Evolutionary conservation across 2,888 invertebrate species (phyloP).

Genomic region (Coelopa pilipes): DNA sequence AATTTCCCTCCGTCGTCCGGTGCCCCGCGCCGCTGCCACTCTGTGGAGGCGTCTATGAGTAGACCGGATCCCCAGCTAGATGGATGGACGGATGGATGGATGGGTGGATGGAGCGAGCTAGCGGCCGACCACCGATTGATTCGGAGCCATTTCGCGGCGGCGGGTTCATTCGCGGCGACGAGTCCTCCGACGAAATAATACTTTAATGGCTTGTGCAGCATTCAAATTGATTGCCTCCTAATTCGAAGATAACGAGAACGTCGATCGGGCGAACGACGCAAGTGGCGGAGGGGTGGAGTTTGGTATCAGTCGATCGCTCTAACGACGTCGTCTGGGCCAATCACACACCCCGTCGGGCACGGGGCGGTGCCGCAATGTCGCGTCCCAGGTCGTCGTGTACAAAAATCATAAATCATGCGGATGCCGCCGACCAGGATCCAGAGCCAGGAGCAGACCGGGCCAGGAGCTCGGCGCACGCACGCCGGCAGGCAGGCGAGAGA

Average conservation of each 20-base stretch:
- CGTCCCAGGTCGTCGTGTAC: constrained; percentile 34
- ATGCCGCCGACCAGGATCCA: background rate
- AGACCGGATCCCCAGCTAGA: too few species aligned
- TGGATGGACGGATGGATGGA: too few species aligned
- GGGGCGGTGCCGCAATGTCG: background rate
- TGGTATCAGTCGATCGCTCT: constrained; percentile 34
- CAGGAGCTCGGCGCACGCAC: constrained; percentile 2
- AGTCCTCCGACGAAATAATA: background rate
- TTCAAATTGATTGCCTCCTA: constrained; percentile 33
- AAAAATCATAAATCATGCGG: constrained; percentile 43
- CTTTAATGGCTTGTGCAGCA: constrained; percentile 6
- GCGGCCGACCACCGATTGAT: too few species aligned
- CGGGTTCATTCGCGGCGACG: too few species aligned
- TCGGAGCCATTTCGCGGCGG: too few species aligned
- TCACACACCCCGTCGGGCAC: background rate
- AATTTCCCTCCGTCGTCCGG: too few species aligned
- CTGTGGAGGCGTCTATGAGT: too few species aligned
- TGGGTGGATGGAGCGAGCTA: too few species aligned
- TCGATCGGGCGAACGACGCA: background rate
- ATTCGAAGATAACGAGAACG: constrained; percentile 36
- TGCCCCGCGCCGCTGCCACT: too few species aligned
- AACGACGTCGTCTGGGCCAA: constrained; percentile 6
- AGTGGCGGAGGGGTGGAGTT: too few species aligned
- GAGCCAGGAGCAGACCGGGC: constrained; percentile 27
- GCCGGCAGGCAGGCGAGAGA: constrained; percentile 17